Base-by-base conservation (phyloP, 2,888 invertebrate genomes). In the Chrysolina americana region DNA sequence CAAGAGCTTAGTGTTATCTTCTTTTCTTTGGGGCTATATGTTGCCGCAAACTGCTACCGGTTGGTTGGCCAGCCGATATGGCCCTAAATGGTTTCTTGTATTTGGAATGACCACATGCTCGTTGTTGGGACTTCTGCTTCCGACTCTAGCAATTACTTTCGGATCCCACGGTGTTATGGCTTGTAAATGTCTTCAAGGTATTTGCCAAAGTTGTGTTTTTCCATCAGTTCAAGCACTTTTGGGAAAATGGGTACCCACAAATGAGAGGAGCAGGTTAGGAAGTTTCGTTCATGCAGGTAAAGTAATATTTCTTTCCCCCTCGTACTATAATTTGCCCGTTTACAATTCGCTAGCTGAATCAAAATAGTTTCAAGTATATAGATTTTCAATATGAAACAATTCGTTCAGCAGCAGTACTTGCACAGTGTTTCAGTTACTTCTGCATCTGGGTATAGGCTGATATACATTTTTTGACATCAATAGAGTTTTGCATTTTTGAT, bases 11-110 rank as follows among this genome's bases (percentile, higher is more conserved):
- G 89, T 94, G 41, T 87, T 94, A 9, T 94, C 94, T 13, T 93
- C 94, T 0, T 95, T 94, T 86, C 94, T 94, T 86, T 94, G 94
- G 94, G 95, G 95, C 1, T 95, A 95, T 84, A 90, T 94, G 3
- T 78, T 93, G 1, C 92, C 93, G n/a, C 95, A 95, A 87, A 87
- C 94, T 0, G 93, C 93, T 0, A 91, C 92, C 0, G 93, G 94
- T 0, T 89, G 93, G 78, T 85, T 96, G 65, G 94, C 95, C 0
- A 92, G 92, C 80, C 89, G 89, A 4, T 92, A 92, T 85, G 96
- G 96, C 0, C 94, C 94, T 0, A 94, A 94, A 84, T 88, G 91
- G 70, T 89, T 96, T 15, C 88, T 93, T 36, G 88, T 89, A 0
- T 82, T 88, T 0, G 88, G 93, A 0, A 89, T 94, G 63, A 79